Base-by-base conservation (phyloP, 1,140 invertebrate species). In the Onthophagus taurus region DNA sequence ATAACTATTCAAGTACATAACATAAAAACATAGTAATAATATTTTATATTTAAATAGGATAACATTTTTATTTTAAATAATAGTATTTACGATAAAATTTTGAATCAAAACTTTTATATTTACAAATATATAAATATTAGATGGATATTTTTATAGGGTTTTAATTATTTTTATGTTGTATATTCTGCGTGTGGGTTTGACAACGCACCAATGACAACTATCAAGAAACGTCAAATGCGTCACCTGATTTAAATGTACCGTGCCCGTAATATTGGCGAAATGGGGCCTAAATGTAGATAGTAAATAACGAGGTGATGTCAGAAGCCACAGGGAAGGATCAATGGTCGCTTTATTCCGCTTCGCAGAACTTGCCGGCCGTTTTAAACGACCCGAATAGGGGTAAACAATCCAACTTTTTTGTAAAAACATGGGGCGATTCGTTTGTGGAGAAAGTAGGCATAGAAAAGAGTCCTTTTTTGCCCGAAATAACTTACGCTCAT, bases 341-440 rank as follows among this genome's bases (percentile, higher is more conserved):
- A 39, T 88, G 84, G 83, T 78, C 80, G 3, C 71, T 87, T 37
- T 87, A 83, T 64, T 83, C 79, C 4, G 83, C 90, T 18, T 78
- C 85, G 14, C 91, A 96, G 68, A 98, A 98, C 69, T 73, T 99
- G 49, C 89, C 95, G 16, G 91, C 94, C 37, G 90, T 96, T 42
- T 73, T 99, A 18, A 96, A 97, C 70, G 94, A 99, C 71, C 95
- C 96, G 0, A 81, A 83, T 35, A 81, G 82, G 54, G 84, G 88
- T 41, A 91, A 89, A 66, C 87, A 87, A 61, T 81, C 75, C 57
- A 89, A 94, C 61, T 92, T 99, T 56, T 93, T 99, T 58, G 96
- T 93, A 1, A 92, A 91, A 66, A 94, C 91, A 49, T 99, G 96
- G 96, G 95, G 96, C 29, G 92, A 96, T 58, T 76, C 77, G 44